These are phyloP conservation scores for Pediacus dermestoides DNA, from an alignment of 2,888 invertebrate species.

Conservation along the genomic window DNA sequence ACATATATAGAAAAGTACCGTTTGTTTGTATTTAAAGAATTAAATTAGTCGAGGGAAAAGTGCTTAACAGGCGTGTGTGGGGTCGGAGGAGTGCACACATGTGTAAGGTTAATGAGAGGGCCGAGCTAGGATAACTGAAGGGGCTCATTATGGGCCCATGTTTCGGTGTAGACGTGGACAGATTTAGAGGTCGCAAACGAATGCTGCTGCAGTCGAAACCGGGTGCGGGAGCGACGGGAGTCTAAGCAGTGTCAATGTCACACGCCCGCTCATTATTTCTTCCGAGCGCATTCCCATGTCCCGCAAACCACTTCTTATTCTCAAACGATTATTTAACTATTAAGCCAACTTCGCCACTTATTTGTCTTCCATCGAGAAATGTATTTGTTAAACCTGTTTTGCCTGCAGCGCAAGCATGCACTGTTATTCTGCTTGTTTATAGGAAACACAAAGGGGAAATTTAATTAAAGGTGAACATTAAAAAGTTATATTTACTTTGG, in stretches of 20 bases:
- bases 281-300: conserved; percentile 18
- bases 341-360: no score
- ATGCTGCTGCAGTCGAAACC: conserved; percentile 12
- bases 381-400: no score
- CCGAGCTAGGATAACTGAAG: conserved; percentile 26
- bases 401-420: no score
- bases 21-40: no score
- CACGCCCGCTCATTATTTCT: conserved; percentile 31
- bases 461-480: no score
- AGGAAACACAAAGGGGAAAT: no score
- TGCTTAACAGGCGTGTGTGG: conserved; percentile 23
- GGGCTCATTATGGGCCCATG: conserved; percentile 41
- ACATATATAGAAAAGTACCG: no score
- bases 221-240: no score
- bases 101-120: conserved; percentile 35
- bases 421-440: no score
- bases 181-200: conserved; percentile 39
- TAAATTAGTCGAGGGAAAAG: no score
- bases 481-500: no score
- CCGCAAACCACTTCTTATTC: conserved; percentile 11
- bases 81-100: conserved; percentile 26
- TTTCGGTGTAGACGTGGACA: conserved; percentile 36
- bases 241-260: conserved; percentile 29
- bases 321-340: conserved; percentile 5
- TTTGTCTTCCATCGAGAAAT: no score